Conservation (phyloP, 2,888 invertebrate species). For the Phaonia tiefii region DNA sequence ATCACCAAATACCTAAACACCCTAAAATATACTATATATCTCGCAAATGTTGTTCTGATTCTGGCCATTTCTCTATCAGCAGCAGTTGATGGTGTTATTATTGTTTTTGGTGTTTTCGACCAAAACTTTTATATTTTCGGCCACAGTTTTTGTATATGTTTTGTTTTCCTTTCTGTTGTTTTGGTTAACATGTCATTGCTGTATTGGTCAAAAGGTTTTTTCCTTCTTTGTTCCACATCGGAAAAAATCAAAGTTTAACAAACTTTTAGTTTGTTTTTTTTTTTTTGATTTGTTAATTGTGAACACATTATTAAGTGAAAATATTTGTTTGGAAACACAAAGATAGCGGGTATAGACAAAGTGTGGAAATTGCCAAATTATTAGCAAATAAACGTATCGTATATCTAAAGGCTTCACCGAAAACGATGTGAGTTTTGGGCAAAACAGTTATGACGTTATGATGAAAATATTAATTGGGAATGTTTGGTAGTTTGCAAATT, state of each 20-base stretch:
- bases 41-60: too few species aligned
- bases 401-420: not conserved
- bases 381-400: conserved; percentile 19
- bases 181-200: conserved; percentile 64
- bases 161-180: conserved; percentile 48
- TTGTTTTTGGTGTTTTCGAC: too few species aligned
- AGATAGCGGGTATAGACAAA: conserved; percentile 20
- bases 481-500: too few species aligned
- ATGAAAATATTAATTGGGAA: too few species aligned
- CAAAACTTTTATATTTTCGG: too few species aligned
- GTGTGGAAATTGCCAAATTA: conserved; percentile 37
- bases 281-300: conserved; percentile 60
- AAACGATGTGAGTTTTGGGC: not conserved
- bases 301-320: conserved; percentile 60
- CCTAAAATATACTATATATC: too few species aligned
- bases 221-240: conserved; percentile 35
- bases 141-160: conserved; percentile 21
- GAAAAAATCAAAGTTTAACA: conserved; percentile 53
- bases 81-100: too few species aligned
- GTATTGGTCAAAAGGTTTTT: conserved; percentile 66
- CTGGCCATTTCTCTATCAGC: too few species aligned
- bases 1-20: too few species aligned
- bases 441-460: not conserved
- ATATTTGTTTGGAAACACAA: conserved; percentile 36
- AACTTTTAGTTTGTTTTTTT: conserved; percentile 52